Evolutionary conservation across 2,113 vertebrate species (phyloP).

Genomic region (Sinocyclocheilus anshuiensis): DNA sequence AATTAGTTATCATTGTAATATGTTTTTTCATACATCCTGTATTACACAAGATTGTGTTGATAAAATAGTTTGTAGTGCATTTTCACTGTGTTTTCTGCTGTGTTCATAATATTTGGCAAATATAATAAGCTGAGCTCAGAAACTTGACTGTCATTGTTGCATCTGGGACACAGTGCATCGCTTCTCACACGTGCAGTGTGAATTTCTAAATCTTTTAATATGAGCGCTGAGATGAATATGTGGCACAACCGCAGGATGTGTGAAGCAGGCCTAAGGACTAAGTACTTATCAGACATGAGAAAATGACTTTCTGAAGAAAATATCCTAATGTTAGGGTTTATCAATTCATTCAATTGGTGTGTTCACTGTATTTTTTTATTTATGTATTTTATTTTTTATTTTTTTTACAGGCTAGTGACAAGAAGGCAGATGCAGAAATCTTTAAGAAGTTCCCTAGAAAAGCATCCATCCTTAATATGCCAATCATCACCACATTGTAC

Average conservation of each 20-base stretch:
- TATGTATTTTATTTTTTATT: neutral
- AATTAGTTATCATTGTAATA: neutral
- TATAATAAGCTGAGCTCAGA: neutral
- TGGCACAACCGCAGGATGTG: neutral
- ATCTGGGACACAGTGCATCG: neutral
- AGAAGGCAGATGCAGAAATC: conserved; percentile 81
- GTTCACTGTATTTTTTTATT: conserved; percentile 18
- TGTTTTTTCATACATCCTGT: neutral
- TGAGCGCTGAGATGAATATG: neutral
- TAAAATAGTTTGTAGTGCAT: neutral
- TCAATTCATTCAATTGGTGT: neutral
- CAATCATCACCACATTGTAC: conserved; percentile 92
- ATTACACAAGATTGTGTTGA: neutral
- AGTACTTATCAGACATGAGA: neutral
- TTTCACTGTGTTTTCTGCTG: neutral
- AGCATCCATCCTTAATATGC: conserved; percentile 93
- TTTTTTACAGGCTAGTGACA: conserved; percentile 81
- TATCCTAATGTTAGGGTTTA: neutral
- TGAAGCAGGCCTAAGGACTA: neutral
- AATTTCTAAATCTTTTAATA: neutral
- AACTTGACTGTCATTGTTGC: neutral
- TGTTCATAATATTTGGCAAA: neutral
- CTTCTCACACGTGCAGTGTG: neutral
- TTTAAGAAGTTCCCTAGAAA: conserved; percentile 91
- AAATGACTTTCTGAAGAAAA: neutral